phyloP scores from a whole-genome alignment of 2,797 vertebrate species.

The Sebastes trivittatus region DNA sequence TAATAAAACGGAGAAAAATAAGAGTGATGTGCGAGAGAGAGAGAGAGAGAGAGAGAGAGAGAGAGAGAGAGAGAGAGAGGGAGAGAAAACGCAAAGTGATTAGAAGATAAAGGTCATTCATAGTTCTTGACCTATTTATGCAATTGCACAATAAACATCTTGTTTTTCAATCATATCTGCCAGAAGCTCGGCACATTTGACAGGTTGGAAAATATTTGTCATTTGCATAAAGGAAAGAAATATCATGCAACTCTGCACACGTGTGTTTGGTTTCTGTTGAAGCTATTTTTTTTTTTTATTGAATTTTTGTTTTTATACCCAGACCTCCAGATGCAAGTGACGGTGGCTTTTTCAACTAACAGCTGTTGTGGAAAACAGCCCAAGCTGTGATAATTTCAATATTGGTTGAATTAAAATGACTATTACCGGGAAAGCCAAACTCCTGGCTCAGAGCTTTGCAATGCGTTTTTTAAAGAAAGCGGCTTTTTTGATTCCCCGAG shows the following conservation, averaged over 20 bases:
- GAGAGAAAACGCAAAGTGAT: not conserved
- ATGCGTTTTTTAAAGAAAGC: constrained; percentile 19
- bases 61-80: not conserved
- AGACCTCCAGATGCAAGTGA: constrained; percentile 3
- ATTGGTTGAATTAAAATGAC: constrained; percentile 16
- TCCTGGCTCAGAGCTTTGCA: constrained; percentile 20
- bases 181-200: constrained; percentile 24
- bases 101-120: not conserved
- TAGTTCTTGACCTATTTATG: not conserved
- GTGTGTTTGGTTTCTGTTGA: constrained; percentile 16
- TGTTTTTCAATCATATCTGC: not conserved
- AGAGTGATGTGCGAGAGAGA: not conserved
- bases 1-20: constrained; percentile 13
- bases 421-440: constrained; percentile 10
- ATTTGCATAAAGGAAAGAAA: constrained; percentile 32
- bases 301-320: constrained; percentile 1
- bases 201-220: constrained; percentile 32
- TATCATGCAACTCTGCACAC: constrained; percentile 14
- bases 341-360: not conserved
- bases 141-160: constrained; percentile 9
- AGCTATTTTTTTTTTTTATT: not conserved
- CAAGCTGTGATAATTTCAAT: constrained; percentile 24
- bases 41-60: no score
- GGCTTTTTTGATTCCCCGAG: constrained; percentile 16
- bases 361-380: constrained; percentile 32